Percentiles rank a stretch among this genome's conserved stretches.
Conservation (phyloP, 2,888 invertebrate species). For the Halocaridina rubra region DNA sequence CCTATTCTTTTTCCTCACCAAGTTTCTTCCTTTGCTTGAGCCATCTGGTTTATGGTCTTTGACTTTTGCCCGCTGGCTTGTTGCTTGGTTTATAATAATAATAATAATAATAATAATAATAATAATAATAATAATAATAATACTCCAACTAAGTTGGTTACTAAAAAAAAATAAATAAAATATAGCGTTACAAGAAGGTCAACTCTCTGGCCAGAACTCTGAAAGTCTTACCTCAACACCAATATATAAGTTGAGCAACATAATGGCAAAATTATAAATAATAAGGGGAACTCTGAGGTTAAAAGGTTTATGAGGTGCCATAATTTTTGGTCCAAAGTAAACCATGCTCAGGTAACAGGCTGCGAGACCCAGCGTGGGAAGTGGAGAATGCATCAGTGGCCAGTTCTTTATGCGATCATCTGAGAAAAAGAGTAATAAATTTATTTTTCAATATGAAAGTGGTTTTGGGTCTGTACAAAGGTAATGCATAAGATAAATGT, state of each 20-base stretch:
- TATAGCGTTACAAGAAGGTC: too few relatives aligned
- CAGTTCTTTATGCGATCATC: constrained; percentile 86
- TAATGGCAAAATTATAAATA: constrained; percentile 88
- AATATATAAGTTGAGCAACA: constrained; percentile 85
- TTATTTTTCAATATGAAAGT: background rate
- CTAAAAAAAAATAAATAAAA: too few relatives aligned
- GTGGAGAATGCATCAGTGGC: constrained; percentile 85
- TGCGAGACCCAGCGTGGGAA: constrained; percentile 79
- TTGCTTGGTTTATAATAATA: too few relatives aligned
- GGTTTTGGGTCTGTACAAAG: background rate
- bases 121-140: too few relatives aligned
- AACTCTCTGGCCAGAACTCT: too few relatives aligned
- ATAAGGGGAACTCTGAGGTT: constrained; percentile 81
- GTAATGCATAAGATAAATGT: too few relatives aligned
- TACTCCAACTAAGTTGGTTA: too few relatives aligned
- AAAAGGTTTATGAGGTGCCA: constrained; percentile 82
- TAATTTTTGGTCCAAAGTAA: constrained; percentile 82
- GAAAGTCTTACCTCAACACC: constrained; percentile 76
- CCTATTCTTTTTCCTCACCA: background rate
- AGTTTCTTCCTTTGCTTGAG: background rate
- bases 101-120: background rate
- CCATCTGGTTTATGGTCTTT: too few relatives aligned
- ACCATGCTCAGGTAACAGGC: constrained; percentile 81
- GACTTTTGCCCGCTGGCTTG: too few relatives aligned
- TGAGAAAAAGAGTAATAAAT: background rate